Base-by-base conservation (phyloP, 2,888 invertebrate species). In the Sarcophaga subvicina region DNA sequence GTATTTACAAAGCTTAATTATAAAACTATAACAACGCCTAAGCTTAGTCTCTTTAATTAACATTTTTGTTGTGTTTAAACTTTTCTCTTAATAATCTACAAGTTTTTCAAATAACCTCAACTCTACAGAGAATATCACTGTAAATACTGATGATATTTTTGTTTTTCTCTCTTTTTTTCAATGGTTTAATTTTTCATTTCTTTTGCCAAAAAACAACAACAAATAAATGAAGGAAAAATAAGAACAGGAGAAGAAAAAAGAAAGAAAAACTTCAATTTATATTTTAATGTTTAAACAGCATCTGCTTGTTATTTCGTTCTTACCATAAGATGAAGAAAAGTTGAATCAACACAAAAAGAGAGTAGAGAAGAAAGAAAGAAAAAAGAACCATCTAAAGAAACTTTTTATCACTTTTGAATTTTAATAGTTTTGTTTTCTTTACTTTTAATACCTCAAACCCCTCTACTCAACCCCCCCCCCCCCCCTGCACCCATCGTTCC, bases 351-450 rank as follows among this genome's bases (percentile, higher is more conserved):
- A 5, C 0, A 49, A 49, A 49, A 54, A 54, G 12, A 54, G 1
- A 54, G 17, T 54, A 54, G 4, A 54, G 17, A 54, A 54, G 8
- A 60, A 17, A 14, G n/a, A 27, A 60, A 20, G 22, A 45, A 25
- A 75, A 63, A 70, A 76, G 8, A 8, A 8, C 2, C 37, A 37
- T 37, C 37, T 37, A 25, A 22, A 22, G 0, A 70, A 69, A 45
- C n/a, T 70, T 76, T 63, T 67, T 69, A 70, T 59, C 54, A 63
- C 66, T 83, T 77, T 77, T 78, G 45, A 82, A 62, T 71, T 83
- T 78, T 62, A 77, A 77, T 77, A 71, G 66, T 59, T 70, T 64
- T 45, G 62, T 3, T 73, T 75, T 12, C 17, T 54, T 54, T 17
- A 54, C 17, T 54, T 17, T 54, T 17, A 54, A 54, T 14, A 4